These are phyloP conservation scores for Campaea margaritaria DNA, from an alignment of 2,888 invertebrate species.

Conservation along the genomic window DNA sequence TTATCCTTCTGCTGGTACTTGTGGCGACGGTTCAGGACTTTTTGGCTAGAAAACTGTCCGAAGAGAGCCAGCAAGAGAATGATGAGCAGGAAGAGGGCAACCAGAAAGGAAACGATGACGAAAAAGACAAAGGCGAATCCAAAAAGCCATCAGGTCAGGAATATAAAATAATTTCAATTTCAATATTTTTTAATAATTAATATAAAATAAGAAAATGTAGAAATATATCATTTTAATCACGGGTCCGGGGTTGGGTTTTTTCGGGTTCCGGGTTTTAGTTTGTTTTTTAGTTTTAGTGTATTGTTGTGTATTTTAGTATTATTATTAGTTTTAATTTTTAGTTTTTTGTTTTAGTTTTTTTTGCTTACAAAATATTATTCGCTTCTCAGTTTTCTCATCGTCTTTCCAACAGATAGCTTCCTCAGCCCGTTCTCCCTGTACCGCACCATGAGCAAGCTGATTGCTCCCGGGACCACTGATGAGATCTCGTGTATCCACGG, in stretches of 20 bases:
- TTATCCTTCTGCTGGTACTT: slow-evolving; percentile 70
- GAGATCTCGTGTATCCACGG: slow-evolving; percentile 90
- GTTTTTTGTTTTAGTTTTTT: too few relatives aligned
- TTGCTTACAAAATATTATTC: too few relatives aligned
- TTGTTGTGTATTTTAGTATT: too few relatives aligned
- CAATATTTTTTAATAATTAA: too few relatives aligned
- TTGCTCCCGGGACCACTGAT: slow-evolving; percentile 78
- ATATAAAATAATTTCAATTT: neutral
- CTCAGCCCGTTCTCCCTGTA: slow-evolving; percentile 88
- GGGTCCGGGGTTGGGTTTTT: too few relatives aligned
- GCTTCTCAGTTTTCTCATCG: too few relatives aligned
- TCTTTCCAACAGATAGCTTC: slow-evolving; percentile 58
- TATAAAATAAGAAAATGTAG: too few relatives aligned
- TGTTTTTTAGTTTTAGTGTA: too few relatives aligned
- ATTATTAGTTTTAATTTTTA: too few relatives aligned
- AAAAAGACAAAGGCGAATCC: slow-evolving; percentile 45
- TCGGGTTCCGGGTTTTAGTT: too few relatives aligned
- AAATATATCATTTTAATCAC: too few relatives aligned
- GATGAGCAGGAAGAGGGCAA: slow-evolving; percentile 53
- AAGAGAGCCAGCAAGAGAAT: slow-evolving; percentile 51
- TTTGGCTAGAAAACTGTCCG: slow-evolving; percentile 54
- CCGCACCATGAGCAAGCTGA: slow-evolving; percentile 84
- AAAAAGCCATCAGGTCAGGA: slow-evolving; percentile 51
- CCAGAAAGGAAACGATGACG: slow-evolving; percentile 48
- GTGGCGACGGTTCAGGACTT: slow-evolving; percentile 79